Percentiles rank a stretch among this genome's conserved stretches.
Evolutionary conservation across 2,888 invertebrate species (phyloP).

Genomic region (Yponomeuta plumbellus): DNA sequence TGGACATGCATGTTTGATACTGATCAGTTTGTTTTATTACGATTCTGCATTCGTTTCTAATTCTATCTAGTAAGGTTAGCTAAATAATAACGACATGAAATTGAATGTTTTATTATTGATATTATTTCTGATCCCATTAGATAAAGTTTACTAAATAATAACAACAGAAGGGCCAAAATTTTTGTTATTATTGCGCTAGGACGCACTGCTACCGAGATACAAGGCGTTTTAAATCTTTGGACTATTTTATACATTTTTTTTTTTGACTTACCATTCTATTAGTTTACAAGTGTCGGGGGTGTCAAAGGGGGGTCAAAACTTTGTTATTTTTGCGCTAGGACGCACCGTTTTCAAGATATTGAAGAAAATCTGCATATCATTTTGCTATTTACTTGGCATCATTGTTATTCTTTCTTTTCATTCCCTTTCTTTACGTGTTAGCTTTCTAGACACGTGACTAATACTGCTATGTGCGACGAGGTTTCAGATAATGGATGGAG

Average conservation of each 20-base stretch:
- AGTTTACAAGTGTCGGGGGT: background rate
- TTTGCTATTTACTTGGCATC: background rate
- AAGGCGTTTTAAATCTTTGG: background rate
- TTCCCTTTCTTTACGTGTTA: background rate
- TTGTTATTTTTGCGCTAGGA: background rate
- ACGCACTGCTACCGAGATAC: conserved; percentile 11
- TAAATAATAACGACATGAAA: no score
- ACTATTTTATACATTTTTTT: background rate
- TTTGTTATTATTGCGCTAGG: background rate
- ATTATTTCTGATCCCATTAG: no score
- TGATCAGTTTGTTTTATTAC: no score
- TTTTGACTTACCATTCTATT: background rate
- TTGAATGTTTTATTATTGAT: no score
- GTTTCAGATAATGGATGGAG: background rate
- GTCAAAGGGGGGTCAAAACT: background rate
- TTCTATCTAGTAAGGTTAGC: no score
- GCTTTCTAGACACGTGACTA: background rate
- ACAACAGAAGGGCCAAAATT: background rate
- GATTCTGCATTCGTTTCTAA: no score
- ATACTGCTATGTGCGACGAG: background rate
- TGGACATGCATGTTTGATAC: no score
- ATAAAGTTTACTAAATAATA: no score
- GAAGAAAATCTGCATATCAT: background rate
- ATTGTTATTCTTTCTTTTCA: background rate
- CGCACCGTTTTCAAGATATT: conserved; percentile 3